Evolutionary conservation across 92 coral and sea anemone species (phyloP).

Genomic region (Siderastrea siderea): DNA sequence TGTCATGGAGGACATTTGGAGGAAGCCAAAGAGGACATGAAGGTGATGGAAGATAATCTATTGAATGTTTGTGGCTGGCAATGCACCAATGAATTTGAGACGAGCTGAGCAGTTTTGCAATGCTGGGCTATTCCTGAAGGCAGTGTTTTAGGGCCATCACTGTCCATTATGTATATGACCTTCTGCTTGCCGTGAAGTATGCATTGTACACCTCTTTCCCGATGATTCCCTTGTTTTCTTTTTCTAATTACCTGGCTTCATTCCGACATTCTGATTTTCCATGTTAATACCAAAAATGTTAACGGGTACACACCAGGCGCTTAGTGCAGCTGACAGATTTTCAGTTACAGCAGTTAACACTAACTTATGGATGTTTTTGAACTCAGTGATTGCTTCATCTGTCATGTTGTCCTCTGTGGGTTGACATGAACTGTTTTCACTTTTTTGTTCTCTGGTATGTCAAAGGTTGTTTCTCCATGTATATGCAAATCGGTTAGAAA

Average conservation of each 20-base stretch:
- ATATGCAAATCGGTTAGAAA: constrained; percentile 12
- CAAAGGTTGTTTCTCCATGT: constrained; percentile 31
- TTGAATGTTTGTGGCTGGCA: constrained; percentile 54
- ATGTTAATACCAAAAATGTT: too few species aligned
- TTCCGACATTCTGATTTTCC: too few species aligned
- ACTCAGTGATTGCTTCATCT: not conserved
- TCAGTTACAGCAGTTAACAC: too few species aligned
- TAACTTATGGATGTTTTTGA: constrained; percentile 4
- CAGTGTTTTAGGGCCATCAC: too few species aligned
- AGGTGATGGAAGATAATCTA: constrained; percentile 56
- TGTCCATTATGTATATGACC: too few species aligned
- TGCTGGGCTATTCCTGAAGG: constrained; percentile 58
- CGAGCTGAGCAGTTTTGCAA: constrained; percentile 75
- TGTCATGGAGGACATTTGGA: constrained; percentile 76
- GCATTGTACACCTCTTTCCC: too few species aligned
- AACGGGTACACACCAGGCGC: too few species aligned
- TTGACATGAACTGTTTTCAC: not conserved
- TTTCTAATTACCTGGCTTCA: too few species aligned
- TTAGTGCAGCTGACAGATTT: too few species aligned
- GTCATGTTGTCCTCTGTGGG: not conserved
- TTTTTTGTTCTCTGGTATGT: not conserved
- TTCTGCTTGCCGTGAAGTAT: too few species aligned
- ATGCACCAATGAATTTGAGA: constrained; percentile 75
- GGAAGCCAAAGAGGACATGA: constrained; percentile 68
- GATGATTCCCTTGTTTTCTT: too few species aligned